These are phyloP conservation scores for Melanargia galathea DNA, from an alignment of 2,888 invertebrate genomes.

Conservation along the genomic window DNA sequence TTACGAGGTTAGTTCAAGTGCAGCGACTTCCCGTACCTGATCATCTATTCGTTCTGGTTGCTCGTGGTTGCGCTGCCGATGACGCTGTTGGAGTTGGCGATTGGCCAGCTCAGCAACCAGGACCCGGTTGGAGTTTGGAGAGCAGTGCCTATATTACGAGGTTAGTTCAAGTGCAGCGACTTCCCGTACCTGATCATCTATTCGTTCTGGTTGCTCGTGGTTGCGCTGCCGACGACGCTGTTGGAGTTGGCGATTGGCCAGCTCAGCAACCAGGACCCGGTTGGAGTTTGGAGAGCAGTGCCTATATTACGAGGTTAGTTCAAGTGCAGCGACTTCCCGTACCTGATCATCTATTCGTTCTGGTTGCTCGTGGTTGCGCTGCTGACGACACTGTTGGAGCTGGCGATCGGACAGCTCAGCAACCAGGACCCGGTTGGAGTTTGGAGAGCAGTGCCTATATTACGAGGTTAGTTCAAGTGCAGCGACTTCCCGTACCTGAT, in stretches of 20 bases:
- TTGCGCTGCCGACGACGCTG: background rate
- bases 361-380: background rate
- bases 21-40: constrained; percentile 84
- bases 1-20: constrained; percentile 83
- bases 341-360: background rate
- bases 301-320: too few relatives aligned
- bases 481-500: background rate
- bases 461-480: too few relatives aligned
- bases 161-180: constrained; percentile 53
- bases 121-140: constrained; percentile 86
- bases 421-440: too few relatives aligned
- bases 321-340: background rate
- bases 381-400: background rate
- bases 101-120: constrained; percentile 85
- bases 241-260: background rate
- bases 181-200: background rate
- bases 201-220: background rate
- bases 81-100: constrained; percentile 83
- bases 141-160: constrained; percentile 85
- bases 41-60: constrained; percentile 82
- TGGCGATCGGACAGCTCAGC: background rate
- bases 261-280: too few relatives aligned
- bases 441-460: too few relatives aligned
- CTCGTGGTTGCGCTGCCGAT: constrained; percentile 83
- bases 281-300: too few relatives aligned